Evolutionary conservation across 2,113 vertebrate genomes (phyloP), one percentile per base, ranked within the genome.

Genomic region (Paramormyrops kingsleyae): DNA sequence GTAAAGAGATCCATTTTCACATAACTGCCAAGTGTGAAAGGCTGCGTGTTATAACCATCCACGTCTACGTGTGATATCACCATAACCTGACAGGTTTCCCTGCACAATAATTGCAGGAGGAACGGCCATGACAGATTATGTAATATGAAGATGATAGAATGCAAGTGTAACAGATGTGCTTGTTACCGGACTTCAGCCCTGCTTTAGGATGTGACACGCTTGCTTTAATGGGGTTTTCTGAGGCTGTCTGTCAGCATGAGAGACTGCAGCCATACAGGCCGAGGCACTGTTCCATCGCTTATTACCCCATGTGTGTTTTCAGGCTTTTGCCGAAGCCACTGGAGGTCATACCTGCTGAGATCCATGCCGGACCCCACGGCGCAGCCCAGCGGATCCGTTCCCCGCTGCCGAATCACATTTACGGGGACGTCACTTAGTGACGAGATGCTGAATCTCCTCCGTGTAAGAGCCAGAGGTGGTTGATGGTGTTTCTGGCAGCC

Each of bases 401-500:
- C 66, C 24, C 24, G 17, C 21, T 8, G 31, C 13, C 3, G 6
- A 42, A 70, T 77, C 66, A 2, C 27, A 39, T 88, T 77, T 80
- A 15, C 35, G 47, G 27, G 27, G n/a, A 46, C 5, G 66, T 52
- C 59, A 15, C 62, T 21, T 49, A 27, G 27, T 35, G 31, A 77
- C 27, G 3, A 52, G 88, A 21, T 17, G 88, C 46, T 21, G 46
- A 88, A 88, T 88, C 47, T 35, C 49, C 46, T 88, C 62, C 87
- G 47, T 74, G 87, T 88, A 74, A 74, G 47, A 46, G n/a, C 62
- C 62, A 17, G 46, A 35, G 66, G 62, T 5, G 66, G 42, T 24
- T 52, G 49, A 80, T 88, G 70, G 31, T 52, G 66, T 80, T 77
- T 88, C 66, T 39, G 31, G 70, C 88, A 88, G 62, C 27, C 19